Base-by-base conservation (phyloP, 2,797 vertebrate species). In the Pipistrellus pipistrellus region DNA sequence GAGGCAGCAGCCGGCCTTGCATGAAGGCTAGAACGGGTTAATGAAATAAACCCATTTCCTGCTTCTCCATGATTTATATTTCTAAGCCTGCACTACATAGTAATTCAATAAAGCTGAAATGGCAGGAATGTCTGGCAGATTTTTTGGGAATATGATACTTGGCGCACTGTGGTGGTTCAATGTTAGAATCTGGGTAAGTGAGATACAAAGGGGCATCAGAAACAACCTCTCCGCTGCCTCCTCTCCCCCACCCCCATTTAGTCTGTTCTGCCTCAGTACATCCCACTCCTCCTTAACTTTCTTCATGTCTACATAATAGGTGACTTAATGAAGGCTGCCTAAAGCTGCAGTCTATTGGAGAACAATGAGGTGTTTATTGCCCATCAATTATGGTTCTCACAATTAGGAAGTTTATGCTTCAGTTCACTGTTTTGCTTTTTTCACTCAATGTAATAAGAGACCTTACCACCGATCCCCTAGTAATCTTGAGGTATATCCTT, bases 71-170 rank as follows among this genome's bases (percentile, higher is more conserved):
- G 86, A 92, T 86, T 94, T 96, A 77, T 93, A 48, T 84, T 92
- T 92, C 76, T 77, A 86, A 78, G 81, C 62, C 85, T 68, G 72
- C 3, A 32, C 73, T 88, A 55, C 76, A 68, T 23, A 76, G 78
- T 96, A 92, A 95, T 95, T 95, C 46, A 81, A 91, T 96, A 89
- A 96, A 92, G 92, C 75, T 92, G 86, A 92, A 85, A 93, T 91
- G 95, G 59, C 71, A 94, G 81, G 92, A 92, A 92, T 95, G 95
- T 95, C 80, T 95, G 80, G 86, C 71, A 75, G 88, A 82, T 68
- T 82, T 88, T 80, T 88, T 20, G 87, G 85, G 64, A 95, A 84
- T 81, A 77, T 73, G 84, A 90, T 92, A 48, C 83, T 95, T 94
- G 82, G 62, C 85, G 94, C 57, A 23, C 91, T 27, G 35, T 25